Conservation (phyloP, 2,797 vertebrate genomes). For the Malacoraja senta region DNA sequence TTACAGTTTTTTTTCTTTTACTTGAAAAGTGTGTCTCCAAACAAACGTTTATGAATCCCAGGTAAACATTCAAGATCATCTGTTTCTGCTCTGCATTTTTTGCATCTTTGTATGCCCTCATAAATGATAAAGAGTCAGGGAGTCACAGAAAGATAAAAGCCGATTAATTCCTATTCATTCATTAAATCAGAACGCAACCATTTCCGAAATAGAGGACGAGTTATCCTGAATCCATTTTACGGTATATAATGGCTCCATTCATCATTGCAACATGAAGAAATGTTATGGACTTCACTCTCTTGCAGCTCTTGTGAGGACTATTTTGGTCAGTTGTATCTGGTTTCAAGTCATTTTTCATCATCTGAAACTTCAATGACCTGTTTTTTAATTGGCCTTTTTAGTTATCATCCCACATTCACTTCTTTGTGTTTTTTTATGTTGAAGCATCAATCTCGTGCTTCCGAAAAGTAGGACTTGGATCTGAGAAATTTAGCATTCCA, state of each 20-base stretch:
- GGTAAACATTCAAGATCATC: not conserved
- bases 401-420: not conserved
- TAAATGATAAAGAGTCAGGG: too few relatives aligned
- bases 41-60: not conserved
- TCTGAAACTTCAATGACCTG: not conserved
- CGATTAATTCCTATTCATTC: too few relatives aligned
- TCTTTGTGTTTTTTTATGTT: not conserved
- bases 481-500: not conserved
- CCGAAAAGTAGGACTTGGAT: not conserved
- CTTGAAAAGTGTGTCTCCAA: not conserved
- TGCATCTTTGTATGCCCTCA: not conserved
- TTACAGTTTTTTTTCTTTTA: not conserved
- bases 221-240: not conserved
- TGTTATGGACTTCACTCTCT: not conserved
- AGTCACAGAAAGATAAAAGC: too few relatives aligned
- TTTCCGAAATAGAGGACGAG: not conserved
- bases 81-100: not conserved
- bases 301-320: not conserved
- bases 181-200: not conserved
- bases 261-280: not conserved
- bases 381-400: not conserved
- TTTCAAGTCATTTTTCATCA: not conserved
- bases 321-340: not conserved
- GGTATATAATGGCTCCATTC: not conserved
- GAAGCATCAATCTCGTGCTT: not conserved